Evolutionary conservation across 2,113 vertebrate genomes (phyloP), one percentile per base, ranked within the genome.

Genomic region (Phasianus colchicus): DNA sequence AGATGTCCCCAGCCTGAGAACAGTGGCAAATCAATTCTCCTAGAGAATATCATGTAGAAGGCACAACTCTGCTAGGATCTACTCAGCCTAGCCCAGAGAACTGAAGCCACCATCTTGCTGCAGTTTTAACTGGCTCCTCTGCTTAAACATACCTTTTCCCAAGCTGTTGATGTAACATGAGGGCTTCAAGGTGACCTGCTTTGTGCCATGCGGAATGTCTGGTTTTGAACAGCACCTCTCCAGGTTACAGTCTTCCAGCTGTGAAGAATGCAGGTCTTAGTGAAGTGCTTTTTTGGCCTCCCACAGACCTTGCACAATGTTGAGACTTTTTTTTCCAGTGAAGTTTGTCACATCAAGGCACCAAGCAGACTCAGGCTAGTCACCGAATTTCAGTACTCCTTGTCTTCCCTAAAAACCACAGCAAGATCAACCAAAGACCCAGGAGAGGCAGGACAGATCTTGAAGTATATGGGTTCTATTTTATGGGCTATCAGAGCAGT

Each of bases 381-480:
- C 0, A 66, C 70, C 66, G 45, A 80, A 27, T 30, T 83, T 52
- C 29, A 80, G 27, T 2, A 0, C 10, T 52, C 16, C 19, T 72
- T 71, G 1, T 0, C 38, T 86, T 76, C 38, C 74, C 66, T 20
- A 38, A 63, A 96, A 95, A 80, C 60, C 75, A 50, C 75, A 86
- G 87, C 25, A 60, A 83, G 87, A 78, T 32, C 52, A 73, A 40
- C 64, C 72, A 66, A 64, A 92, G 73, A 48, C 42, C 43, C 85
- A 43, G 30, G 73, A 80, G 90, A 11, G n/a, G 45, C 1, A 1
- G n/a, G 54, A 72, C 55, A 47, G 83, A 61, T 93, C 69, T 90
- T 71, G 36, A 89, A 91, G 87, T 63, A 55, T 60, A 90, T 88
- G 80, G 74, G 90, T 88, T 96, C 86, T 87, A 34, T 84, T 87